A percentile compares a stretch with the other conserved stretches of the same genome.
Conservation (phyloP, 2,113 vertebrate species). For the Polypterus senegalus region DNA sequence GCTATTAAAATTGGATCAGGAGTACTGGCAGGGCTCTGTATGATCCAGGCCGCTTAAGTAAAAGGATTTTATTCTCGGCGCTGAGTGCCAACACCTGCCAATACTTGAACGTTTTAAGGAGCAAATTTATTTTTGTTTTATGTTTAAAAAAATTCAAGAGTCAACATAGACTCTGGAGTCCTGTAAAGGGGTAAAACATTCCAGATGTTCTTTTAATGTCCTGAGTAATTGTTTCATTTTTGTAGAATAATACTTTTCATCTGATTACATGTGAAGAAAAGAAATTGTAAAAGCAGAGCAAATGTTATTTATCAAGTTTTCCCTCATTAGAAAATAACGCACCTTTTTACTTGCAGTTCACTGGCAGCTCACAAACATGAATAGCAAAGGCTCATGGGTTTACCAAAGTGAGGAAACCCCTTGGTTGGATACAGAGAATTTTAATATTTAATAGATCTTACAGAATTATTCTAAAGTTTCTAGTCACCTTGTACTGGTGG, state of each 20-base stretch:
- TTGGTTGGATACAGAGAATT: no score
- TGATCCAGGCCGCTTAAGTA: background rate
- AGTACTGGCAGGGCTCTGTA: background rate
- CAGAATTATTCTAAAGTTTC: no score
- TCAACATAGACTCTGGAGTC: background rate
- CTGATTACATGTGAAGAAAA: background rate
- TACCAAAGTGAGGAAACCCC: no score
- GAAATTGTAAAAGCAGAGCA: no score
- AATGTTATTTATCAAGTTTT: no score
- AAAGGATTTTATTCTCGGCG: background rate
- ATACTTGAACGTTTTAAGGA: background rate
- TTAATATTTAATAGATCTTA: no score
- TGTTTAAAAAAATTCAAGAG: background rate
- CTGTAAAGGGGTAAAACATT: background rate
- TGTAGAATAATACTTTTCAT: background rate
- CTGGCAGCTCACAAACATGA: no score
- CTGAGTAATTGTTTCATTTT: background rate
- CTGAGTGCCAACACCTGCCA: constrained; percentile 1
- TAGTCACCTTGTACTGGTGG: no score
- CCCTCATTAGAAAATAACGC: no score
- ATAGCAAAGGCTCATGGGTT: no score
- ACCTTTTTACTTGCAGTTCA: no score
- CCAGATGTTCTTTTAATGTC: constrained; percentile 2
- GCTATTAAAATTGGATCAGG: background rate
- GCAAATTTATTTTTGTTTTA: background rate